A percentile compares a stretch with the other conserved stretches of the same genome.
phyloP scores from a whole-genome alignment of 1,140 invertebrate species.

The Polyergus mexicanus region DNA sequence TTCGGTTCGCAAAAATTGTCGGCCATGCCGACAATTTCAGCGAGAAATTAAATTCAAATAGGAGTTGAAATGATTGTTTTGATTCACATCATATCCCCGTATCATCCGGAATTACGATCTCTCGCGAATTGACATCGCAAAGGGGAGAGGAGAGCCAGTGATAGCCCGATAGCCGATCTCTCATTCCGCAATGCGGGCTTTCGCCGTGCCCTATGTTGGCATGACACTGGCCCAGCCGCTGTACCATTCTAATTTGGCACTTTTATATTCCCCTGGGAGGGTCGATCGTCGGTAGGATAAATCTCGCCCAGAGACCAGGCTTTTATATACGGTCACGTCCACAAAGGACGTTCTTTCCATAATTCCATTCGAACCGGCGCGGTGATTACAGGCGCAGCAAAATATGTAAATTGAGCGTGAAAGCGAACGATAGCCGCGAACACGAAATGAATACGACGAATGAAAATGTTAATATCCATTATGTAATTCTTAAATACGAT shows the following conservation, averaged over 20 bases:
- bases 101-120: slow-evolving; percentile 66
- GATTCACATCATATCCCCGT: slow-evolving; percentile 31
- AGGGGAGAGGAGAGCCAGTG: slow-evolving; percentile 39
- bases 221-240: slow-evolving; percentile 52
- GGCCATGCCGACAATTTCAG: not conserved
- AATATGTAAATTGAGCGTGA: slow-evolving; percentile 61
- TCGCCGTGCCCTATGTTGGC: slow-evolving; percentile 65
- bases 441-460: slow-evolving; percentile 39
- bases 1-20: not conserved
- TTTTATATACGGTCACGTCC: slow-evolving; percentile 59
- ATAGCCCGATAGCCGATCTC: slow-evolving; percentile 75
- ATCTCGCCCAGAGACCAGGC: slow-evolving; percentile 56
- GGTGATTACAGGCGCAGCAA: slow-evolving; percentile 49
- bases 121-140: slow-evolving; percentile 67
- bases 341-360: slow-evolving; percentile 58
- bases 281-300: slow-evolving; percentile 58
- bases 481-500: slow-evolving; percentile 5
- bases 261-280: slow-evolving; percentile 57
- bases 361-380: slow-evolving; percentile 53
- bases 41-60: not conserved
- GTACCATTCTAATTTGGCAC: slow-evolving; percentile 65
- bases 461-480: slow-evolving; percentile 48
- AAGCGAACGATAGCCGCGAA: slow-evolving; percentile 46
- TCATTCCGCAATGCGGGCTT: slow-evolving; percentile 76
- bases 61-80: slow-evolving; percentile 19